phyloP scores from a whole-genome alignment of 2,797 vertebrate genomes.

The Parotocinclus haroldoi region DNA sequence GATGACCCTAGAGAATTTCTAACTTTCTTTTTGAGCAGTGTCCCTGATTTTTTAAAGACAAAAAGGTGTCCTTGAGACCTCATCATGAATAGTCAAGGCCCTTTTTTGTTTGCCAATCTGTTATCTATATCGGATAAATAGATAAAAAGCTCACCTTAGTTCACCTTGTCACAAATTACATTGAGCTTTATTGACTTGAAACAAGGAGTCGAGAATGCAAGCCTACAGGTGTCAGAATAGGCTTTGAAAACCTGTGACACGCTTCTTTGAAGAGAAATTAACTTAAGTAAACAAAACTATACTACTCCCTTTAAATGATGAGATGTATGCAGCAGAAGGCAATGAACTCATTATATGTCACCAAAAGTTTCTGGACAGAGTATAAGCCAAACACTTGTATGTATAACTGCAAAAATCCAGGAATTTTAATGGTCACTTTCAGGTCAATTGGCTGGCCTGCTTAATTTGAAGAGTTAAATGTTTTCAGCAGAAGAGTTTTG shows the following conservation, averaged over 20 bases:
- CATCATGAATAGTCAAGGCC: slow-evolving; percentile 33
- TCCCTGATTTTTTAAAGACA: slow-evolving; percentile 22
- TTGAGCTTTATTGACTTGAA: slow-evolving; percentile 14
- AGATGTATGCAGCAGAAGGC: background rate
- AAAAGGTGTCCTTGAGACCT: slow-evolving; percentile 29
- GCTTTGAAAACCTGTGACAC: background rate
- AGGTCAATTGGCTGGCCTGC: too few species aligned
- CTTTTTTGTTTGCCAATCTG: slow-evolving; percentile 34
- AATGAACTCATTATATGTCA: background rate
- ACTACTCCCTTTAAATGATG: too few species aligned
- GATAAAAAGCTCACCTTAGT: slow-evolving; percentile 35
- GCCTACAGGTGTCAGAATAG: slow-evolving; percentile 15
- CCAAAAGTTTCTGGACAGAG: background rate
- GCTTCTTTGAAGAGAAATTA: background rate
- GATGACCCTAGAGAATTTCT: too few species aligned
- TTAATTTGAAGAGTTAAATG: too few species aligned
- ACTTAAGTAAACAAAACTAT: background rate
- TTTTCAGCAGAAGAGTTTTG: too few species aligned
- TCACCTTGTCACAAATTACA: slow-evolving; percentile 41
- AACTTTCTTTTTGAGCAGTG: too few species aligned
- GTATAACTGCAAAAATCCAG: too few species aligned
- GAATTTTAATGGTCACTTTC: too few species aligned
- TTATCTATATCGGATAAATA: slow-evolving; percentile 27
- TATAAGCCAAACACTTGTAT: too few species aligned
- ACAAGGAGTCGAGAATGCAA: slow-evolving; percentile 2